phyloP scores from a whole-genome alignment of 2,113 vertebrate species.

The Embiotoca jacksoni region DNA sequence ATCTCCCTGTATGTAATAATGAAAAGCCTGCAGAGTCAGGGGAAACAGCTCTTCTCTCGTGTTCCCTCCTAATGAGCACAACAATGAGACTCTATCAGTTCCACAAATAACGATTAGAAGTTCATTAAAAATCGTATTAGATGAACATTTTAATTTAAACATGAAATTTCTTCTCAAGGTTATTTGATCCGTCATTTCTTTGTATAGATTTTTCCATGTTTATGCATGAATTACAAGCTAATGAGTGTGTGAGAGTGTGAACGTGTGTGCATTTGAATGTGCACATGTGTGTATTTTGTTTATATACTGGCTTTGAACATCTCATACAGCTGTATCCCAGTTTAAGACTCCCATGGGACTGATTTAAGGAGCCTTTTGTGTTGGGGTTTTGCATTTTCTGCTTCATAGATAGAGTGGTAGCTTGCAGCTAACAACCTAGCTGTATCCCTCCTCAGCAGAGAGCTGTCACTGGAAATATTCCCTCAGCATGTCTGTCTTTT shows the following conservation, averaged over 20 bases:
- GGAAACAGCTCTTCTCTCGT: slow-evolving; percentile 47
- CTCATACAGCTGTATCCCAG: slow-evolving; percentile 42
- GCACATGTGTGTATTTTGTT: slow-evolving; percentile 20
- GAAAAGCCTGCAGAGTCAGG: slow-evolving; percentile 74
- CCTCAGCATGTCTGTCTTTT: slow-evolving; percentile 36
- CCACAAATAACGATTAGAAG: slow-evolving; percentile 56
- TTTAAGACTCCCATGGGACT: slow-evolving; percentile 49
- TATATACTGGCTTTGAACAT: slow-evolving; percentile 10
- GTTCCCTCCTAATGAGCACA: slow-evolving; percentile 66
- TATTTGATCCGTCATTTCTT: slow-evolving; percentile 8
- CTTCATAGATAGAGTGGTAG: slow-evolving; percentile 36
- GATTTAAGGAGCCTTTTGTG: slow-evolving; percentile 60
- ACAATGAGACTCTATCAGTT: slow-evolving; percentile 26
- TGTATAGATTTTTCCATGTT: slow-evolving; percentile 2
- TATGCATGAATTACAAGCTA: slow-evolving; percentile 18
- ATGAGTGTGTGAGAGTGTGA: background rate
- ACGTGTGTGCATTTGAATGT: background rate
- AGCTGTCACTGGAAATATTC: slow-evolving; percentile 61
- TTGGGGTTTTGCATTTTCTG: slow-evolving; percentile 57
- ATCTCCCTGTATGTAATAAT: slow-evolving; percentile 63
- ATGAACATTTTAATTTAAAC: slow-evolving; percentile 20
- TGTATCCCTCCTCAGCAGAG: slow-evolving; percentile 33
- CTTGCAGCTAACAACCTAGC: slow-evolving; percentile 26
- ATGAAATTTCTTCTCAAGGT: slow-evolving; percentile 29
- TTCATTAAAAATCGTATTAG: slow-evolving; percentile 57